These are phyloP conservation scores for Agonopterix heracliana DNA, from an alignment of 2,888 invertebrate genomes.

Conservation along the genomic window DNA sequence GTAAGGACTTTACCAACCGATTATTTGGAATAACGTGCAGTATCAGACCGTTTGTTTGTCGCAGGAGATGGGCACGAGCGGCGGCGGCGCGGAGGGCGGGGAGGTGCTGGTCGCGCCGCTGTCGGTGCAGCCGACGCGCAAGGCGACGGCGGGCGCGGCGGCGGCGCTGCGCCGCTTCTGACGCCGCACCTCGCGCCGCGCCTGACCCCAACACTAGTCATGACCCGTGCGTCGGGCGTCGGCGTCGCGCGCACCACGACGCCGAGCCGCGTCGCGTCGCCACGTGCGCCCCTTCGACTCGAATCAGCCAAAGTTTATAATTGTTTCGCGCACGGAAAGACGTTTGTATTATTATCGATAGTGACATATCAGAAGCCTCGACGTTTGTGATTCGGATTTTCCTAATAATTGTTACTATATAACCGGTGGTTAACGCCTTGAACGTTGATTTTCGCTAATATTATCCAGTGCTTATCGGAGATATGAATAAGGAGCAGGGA, in stretches of 20 bases:
- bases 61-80: constrained; percentile 83
- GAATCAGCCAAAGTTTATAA: constrained; percentile 7
- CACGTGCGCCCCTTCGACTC: neutral
- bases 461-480: constrained; percentile 21
- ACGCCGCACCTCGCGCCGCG: constrained; percentile 47
- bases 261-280: neutral
- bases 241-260: neutral
- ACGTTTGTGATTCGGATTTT: constrained; percentile 7
- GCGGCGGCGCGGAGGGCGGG: constrained; percentile 61
- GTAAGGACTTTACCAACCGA: no score
- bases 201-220: constrained; percentile 22
- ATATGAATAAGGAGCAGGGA: constrained; percentile 24
- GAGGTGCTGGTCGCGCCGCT: constrained; percentile 84
- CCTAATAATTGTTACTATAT: constrained; percentile 1
- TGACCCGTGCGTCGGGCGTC: neutral
- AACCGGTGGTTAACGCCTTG: constrained; percentile 3
- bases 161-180: constrained; percentile 84
- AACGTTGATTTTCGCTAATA: constrained; percentile 7
- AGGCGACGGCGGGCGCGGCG: constrained; percentile 81
- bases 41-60: neutral
- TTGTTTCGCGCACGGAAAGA: constrained; percentile 1
- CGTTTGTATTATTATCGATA: constrained; percentile 5
- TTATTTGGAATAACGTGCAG: no score
- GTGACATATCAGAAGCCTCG: constrained; percentile 13
- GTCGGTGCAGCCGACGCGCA: constrained; percentile 90